These are phyloP conservation scores for Matsumurasca onukii DNA, from an alignment of 1,140 invertebrate species.

Conservation along the genomic window DNA sequence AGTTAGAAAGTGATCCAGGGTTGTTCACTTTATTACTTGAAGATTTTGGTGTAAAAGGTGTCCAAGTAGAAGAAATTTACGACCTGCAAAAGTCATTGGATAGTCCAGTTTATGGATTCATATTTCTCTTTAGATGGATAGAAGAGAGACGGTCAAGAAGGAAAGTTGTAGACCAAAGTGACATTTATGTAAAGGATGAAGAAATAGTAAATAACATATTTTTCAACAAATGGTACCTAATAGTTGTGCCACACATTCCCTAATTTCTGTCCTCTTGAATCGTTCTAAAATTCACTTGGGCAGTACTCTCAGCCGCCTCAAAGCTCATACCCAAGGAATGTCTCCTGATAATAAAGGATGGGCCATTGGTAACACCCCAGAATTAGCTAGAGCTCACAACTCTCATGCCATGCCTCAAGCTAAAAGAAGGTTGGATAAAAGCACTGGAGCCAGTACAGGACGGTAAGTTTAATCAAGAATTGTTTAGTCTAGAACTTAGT, in stretches of 20 bases:
- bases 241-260: slow-evolving; percentile 95
- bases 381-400: slow-evolving; percentile 94
- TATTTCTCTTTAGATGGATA: slow-evolving; percentile 98
- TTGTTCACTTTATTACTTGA: slow-evolving; percentile 92
- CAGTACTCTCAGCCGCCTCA: slow-evolving; percentile 82
- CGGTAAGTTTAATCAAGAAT: too few relatives aligned
- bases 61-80: slow-evolving; percentile 98
- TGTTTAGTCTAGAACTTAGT: too few relatives aligned
- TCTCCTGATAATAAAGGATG: slow-evolving; percentile 95
- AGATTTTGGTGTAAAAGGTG: slow-evolving; percentile 95
- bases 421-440: slow-evolving; percentile 75
- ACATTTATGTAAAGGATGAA: slow-evolving; percentile 92
- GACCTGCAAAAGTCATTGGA: slow-evolving; percentile 94
- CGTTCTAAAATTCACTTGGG: slow-evolving; percentile 88
- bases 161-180: slow-evolving; percentile 92
- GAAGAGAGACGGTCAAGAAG: slow-evolving; percentile 89
- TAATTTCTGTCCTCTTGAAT: slow-evolving; percentile 92
- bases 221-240: slow-evolving; percentile 97
- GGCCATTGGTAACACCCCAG: slow-evolving; percentile 97
- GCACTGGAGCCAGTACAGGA: slow-evolving; percentile 65
- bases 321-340: slow-evolving; percentile 89
- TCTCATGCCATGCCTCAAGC: slow-evolving; percentile 94
- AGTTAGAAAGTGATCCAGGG: slow-evolving; percentile 96
- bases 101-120: slow-evolving; percentile 93
- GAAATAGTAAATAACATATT: slow-evolving; percentile 93